phyloP scores from a whole-genome alignment of 1,140 invertebrate species.

The Drosophila tristis region DNA sequence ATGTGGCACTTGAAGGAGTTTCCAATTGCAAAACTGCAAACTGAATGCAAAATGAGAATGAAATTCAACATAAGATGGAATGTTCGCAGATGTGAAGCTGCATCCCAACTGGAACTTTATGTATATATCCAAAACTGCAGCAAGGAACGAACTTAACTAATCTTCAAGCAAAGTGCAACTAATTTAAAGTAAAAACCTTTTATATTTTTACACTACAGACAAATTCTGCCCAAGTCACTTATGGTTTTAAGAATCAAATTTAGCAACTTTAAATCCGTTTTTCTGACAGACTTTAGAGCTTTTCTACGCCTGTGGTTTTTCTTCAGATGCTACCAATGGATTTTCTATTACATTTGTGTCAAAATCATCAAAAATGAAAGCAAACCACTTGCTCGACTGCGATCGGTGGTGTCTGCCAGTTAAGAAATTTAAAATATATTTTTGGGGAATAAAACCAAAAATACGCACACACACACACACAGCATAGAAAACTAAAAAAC shows the following conservation, averaged over 20 bases:
- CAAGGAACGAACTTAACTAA: no score
- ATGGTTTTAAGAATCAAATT: no score
- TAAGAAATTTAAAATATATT: constrained; percentile 3
- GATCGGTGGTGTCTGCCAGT: no score
- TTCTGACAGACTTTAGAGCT: constrained; percentile 12
- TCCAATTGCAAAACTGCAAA: no score
- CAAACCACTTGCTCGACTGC: no score
- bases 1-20: neutral
- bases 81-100: neutral
- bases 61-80: constrained; percentile 1
- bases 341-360: constrained; percentile 34
- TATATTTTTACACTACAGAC: no score
- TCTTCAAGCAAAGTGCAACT: no score
- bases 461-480: neutral
- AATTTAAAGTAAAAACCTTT: no score
- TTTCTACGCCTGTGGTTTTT: constrained; percentile 14
- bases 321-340: neutral
- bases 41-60: neutral
- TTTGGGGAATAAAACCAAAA: constrained; percentile 5
- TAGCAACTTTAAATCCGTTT: constrained; percentile 1
- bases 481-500: neutral
- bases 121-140: no score
- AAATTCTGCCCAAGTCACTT: no score
- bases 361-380: constrained; percentile 15
- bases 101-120: neutral